These are phyloP conservation scores for Isichthys henryi DNA, from an alignment of 2,113 vertebrate species.

Conservation along the genomic window DNA sequence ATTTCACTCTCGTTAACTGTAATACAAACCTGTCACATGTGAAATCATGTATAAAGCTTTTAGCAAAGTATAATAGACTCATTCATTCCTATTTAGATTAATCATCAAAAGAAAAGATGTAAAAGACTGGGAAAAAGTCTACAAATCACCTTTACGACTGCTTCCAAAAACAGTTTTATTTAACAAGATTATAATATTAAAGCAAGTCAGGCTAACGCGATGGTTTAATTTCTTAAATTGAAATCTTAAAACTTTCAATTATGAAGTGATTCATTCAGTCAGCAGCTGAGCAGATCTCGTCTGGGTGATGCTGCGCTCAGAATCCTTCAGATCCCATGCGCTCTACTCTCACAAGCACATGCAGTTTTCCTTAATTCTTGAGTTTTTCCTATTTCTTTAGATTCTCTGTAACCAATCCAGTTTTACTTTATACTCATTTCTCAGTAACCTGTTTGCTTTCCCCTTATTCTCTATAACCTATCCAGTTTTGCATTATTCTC, in stretches of 20 bases:
- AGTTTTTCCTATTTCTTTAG: background rate
- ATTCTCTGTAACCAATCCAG: background rate
- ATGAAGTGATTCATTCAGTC: background rate
- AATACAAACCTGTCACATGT: constrained; percentile 4
- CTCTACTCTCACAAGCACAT: background rate
- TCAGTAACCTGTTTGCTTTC: background rate
- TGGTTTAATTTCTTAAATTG: background rate
- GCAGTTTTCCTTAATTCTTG: background rate
- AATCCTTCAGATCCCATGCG: background rate
- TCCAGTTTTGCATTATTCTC: background rate
- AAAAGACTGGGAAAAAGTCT: background rate
- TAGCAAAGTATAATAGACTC: background rate
- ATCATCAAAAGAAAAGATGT: background rate
- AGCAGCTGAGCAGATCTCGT: background rate
- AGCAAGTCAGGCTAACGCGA: background rate
- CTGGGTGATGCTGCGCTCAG: background rate
- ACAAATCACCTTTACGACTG: background rate
- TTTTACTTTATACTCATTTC: background rate
- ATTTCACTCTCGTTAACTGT: background rate
- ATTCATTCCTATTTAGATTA: background rate
- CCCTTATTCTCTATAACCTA: background rate
- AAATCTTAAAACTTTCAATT: background rate
- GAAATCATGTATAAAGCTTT: background rate
- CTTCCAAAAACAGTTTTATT: background rate
- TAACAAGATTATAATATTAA: background rate